Percentiles rank a stretch among this genome's conserved stretches.
Conservation (phyloP, 2,797 vertebrate species). For the Periophthalmus magnuspinnatus region DNA sequence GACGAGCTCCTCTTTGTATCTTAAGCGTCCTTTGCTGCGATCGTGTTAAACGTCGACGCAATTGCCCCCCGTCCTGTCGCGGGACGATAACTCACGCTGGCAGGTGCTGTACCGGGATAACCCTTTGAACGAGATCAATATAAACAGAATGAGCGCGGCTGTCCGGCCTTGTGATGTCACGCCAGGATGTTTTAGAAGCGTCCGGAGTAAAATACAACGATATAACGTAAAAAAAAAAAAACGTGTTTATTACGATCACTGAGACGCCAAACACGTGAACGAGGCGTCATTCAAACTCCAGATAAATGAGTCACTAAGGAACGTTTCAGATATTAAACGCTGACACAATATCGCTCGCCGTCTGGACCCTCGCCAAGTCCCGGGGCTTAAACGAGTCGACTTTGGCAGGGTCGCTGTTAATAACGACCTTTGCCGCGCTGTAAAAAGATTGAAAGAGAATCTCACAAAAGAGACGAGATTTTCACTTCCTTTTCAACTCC, state of each 20-base stretch:
- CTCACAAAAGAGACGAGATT: conserved; percentile 25
- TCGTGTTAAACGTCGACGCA: neutral
- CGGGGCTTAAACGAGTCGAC: conserved; percentile 41
- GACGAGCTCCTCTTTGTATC: neutral
- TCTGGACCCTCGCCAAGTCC: conserved; percentile 36
- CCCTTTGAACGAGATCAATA: neutral
- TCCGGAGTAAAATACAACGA: no score
- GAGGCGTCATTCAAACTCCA: conserved; percentile 22
- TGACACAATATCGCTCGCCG: conserved; percentile 28
- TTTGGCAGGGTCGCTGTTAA: conserved; percentile 41
- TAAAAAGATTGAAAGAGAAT: conserved; percentile 28
- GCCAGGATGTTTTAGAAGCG: neutral
- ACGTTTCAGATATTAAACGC: conserved; percentile 47
- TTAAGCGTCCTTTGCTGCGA: neutral
- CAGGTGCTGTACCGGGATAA: neutral
- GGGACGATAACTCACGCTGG: neutral
- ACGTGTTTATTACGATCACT: neutral
- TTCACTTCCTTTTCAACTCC: conserved; percentile 12
- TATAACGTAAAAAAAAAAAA: no score
- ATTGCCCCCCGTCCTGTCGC: neutral
- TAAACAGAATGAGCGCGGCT: neutral
- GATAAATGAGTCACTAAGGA: conserved; percentile 41
- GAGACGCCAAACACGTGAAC: neutral
- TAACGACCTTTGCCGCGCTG: conserved; percentile 34
- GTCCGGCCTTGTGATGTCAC: neutral